phyloP scores from a whole-genome alignment of 2,797 vertebrate genomes.

The Pangasius sanitwongsei region DNA sequence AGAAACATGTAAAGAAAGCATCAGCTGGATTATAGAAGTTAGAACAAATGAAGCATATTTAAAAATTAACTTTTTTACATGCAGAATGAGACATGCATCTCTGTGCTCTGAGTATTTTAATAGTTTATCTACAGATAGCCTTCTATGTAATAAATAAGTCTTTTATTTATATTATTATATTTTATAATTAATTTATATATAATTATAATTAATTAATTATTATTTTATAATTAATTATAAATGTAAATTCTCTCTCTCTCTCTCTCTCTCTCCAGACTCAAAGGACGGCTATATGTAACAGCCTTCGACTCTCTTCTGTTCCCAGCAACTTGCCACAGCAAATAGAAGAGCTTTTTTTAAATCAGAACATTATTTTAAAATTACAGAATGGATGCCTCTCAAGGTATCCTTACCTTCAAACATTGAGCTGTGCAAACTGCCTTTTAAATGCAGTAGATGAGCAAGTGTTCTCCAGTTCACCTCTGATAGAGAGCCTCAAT shows the following conservation, averaged over 20 bases:
- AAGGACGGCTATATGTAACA: slow-evolving; percentile 75
- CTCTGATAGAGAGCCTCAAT: slow-evolving; percentile 73
- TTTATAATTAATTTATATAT: too few species aligned
- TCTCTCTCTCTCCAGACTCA: slow-evolving; percentile 73
- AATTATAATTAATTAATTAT: too few species aligned
- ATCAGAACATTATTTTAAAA: slow-evolving; percentile 81
- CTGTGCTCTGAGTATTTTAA: background rate
- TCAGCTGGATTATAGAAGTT: background rate
- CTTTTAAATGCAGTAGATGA: slow-evolving; percentile 71
- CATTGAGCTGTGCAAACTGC: slow-evolving; percentile 81
- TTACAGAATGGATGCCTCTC: slow-evolving; percentile 77
- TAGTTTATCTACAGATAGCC: background rate
- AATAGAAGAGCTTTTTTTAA: slow-evolving; percentile 80
- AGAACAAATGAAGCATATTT: background rate
- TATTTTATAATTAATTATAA: background rate
- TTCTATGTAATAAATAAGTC: background rate
- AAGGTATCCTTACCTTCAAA: slow-evolving; percentile 74
- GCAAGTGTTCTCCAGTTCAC: slow-evolving; percentile 72
- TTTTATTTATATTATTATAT: too few species aligned
- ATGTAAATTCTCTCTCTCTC: slow-evolving; percentile 13
- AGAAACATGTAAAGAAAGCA: background rate
- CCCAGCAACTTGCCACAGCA: slow-evolving; percentile 72
- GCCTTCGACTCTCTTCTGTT: slow-evolving; percentile 69
- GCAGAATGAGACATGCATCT: background rate
- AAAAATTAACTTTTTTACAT: background rate